Base-by-base conservation (phyloP, 2,888 invertebrate species). In the Lepidochitona cinerea region DNA sequence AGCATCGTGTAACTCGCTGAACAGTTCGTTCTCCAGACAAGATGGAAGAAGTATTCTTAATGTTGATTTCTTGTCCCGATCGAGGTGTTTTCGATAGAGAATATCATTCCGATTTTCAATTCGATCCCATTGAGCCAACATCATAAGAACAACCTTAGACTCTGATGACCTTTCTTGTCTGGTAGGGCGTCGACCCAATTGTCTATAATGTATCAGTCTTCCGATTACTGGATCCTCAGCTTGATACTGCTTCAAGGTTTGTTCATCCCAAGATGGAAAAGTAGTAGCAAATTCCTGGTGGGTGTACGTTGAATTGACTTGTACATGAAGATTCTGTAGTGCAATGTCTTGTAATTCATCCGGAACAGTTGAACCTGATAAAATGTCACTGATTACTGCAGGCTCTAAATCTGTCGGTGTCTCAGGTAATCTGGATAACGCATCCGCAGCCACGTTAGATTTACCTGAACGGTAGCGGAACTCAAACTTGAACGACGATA, bases 401-500 rank as follows among this genome's bases (percentile, higher is more conserved):
- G n/a, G n/a, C n/a, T n/a, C n/a, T n/a, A n/a, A n/a, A n/a, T n/a
- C n/a, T n/a, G n/a, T n/a, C n/a, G n/a, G n/a, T n/a, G n/a, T n/a
- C 49, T 29, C 53, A n/a, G 75, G 68, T 29, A 67, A 33, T 36
- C 75, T 52, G 9, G 75, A 74, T 41, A 78, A 66, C 29, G 71
- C 72, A 32, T 78, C 78, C 1, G 74, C 75, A 4, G 37, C 49
- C 26, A 26, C 41, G 41, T 78, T 78, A 14, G 41, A 37, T 41
- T 69, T 71, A 0, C 74, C 75, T 37, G 74, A 69, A 9, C 64
- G 32, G 37, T 75, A 75, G 35, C 54, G 23, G 18, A 75, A 68
- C 4, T 5, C 41, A 54, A 74, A 75, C 36, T 75, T 37, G 66
- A 70, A 78, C 32, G 35, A 37, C 1, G 74, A 72, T 2, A 78